Conservation (phyloP, 2,113 vertebrate genomes). For the Lagopus muta region DNA sequence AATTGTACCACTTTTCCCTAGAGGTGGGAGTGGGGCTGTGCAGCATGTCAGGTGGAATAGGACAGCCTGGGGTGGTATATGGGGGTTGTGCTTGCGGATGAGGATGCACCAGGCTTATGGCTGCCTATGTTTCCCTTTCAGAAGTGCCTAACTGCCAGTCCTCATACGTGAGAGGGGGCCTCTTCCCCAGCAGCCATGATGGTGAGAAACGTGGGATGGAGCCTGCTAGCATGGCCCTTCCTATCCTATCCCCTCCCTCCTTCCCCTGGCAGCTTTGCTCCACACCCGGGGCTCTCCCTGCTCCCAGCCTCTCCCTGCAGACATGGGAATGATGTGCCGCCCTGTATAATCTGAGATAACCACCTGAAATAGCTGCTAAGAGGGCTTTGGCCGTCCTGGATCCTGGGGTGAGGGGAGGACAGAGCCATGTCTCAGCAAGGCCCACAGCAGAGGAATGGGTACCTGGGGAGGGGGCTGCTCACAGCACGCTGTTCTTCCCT, state of each 20-base stretch:
- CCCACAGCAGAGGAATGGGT: not conserved
- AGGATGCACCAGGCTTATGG: not conserved
- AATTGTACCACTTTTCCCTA: accelerated
- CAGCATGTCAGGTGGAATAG: not conserved
- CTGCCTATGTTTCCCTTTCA: slow-evolving; percentile 67
- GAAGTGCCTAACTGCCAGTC: slow-evolving; percentile 99
- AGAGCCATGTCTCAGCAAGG: not conserved
- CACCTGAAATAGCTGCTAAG: accelerated
- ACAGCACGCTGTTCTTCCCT: not conserved
- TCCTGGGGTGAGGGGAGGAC: not conserved
- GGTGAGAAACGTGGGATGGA: slow-evolving; percentile 74
- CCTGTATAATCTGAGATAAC: accelerated
- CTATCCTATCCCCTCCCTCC: not conserved
- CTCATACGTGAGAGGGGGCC: slow-evolving; percentile 85
- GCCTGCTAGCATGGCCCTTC: accelerated
- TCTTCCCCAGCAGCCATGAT: slow-evolving; percentile 90
- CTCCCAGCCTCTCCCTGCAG: not conserved
- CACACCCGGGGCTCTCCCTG: not conserved
- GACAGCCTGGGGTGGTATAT: accelerated
- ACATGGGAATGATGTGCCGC: accelerated
- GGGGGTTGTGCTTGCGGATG: accelerated
- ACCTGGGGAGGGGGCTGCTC: not conserved
- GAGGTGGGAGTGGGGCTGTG: accelerated
- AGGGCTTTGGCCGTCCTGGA: not conserved
- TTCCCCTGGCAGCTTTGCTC: not conserved